Evolutionary conservation across 2,113 vertebrate genomes (phyloP).

Genomic region (Trogon melanurus): DNA sequence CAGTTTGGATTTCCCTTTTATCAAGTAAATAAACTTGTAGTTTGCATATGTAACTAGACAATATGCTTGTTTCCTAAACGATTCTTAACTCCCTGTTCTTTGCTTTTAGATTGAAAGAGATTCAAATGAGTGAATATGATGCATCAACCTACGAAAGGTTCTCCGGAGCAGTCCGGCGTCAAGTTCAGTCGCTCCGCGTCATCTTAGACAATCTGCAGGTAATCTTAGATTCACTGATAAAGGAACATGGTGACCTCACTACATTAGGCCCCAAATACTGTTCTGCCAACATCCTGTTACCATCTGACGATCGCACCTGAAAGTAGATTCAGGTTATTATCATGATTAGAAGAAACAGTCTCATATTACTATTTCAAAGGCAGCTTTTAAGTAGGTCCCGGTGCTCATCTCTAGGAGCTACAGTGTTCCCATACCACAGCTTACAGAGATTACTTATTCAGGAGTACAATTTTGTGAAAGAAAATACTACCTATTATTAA

Average conservation of each 20-base stretch:
- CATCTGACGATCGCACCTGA: not conserved
- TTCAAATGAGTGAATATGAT: constrained; percentile 95
- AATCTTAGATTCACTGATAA: not conserved
- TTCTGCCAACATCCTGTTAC: not conserved
- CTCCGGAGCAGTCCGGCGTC: constrained; percentile 87
- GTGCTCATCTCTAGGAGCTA: not conserved
- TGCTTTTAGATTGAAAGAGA: constrained; percentile 88
- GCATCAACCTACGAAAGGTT: constrained; percentile 89
- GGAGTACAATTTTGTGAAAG: not conserved
- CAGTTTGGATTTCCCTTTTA: not conserved
- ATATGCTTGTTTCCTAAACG: not conserved
- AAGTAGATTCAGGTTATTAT: not conserved
- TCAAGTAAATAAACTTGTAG: not conserved
- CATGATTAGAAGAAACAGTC: not conserved
- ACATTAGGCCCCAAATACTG: not conserved
- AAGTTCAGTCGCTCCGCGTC: constrained; percentile 91
- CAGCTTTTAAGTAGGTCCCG: not conserved
- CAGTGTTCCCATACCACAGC: not conserved
- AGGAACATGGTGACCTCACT: not conserved
- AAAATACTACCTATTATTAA: not conserved
- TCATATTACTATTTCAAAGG: not conserved
- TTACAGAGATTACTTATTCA: not conserved
- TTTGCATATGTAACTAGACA: not conserved
- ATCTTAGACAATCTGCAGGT: constrained; percentile 96
- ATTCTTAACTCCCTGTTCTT: not conserved